Evolutionary conservation across 2,113 vertebrate genomes (phyloP).

Genomic region (Pitta sordida): DNA sequence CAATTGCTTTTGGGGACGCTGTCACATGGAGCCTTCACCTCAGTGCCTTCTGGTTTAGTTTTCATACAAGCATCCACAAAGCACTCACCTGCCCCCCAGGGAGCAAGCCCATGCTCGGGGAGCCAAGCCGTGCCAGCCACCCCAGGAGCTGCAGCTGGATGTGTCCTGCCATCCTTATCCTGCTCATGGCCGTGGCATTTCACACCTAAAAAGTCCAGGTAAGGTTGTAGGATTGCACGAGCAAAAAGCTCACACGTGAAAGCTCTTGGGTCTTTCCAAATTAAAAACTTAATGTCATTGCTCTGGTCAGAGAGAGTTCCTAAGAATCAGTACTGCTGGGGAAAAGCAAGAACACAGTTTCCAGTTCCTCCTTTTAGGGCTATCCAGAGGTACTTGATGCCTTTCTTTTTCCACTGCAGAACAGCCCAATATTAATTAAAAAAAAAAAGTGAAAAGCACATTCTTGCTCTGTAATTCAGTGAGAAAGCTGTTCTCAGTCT

Average conservation of each 20-base stretch:
- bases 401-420: neutral
- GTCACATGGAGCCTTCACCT: neutral
- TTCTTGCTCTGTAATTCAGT: neutral
- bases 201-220: neutral
- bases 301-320: neutral
- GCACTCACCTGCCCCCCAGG: neutral
- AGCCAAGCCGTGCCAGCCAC: neutral
- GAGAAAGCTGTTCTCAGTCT: neutral
- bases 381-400: neutral
- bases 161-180: neutral
- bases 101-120: fast-evolving
- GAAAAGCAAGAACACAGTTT: neutral
- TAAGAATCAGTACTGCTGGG: neutral
- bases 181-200: neutral
- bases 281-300: neutral
- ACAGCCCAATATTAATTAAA: neutral
- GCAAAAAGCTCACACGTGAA: fast-evolving
- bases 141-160: neutral
- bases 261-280: neutral
- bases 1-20: neutral
- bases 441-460: neutral
- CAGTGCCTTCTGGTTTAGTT: neutral
- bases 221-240: neutral
- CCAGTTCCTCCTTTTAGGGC: neutral
- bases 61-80: neutral